phyloP scores from a whole-genome alignment of 2,113 vertebrate species.

The Sorex araneus region DNA sequence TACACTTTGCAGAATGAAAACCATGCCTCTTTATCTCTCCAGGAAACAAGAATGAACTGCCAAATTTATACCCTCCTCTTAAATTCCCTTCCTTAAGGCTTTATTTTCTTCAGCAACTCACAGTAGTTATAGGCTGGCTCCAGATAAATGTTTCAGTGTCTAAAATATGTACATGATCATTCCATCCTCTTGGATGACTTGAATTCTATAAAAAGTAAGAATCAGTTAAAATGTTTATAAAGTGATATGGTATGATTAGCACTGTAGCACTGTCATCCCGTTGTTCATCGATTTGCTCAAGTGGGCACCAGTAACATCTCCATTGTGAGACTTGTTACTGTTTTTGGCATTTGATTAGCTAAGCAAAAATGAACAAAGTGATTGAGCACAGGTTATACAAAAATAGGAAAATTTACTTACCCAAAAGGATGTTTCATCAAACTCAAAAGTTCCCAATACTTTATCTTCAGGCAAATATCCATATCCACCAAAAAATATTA shows the following conservation, averaged over 20 bases:
- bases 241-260: constrained; percentile 16
- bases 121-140: constrained; percentile 96
- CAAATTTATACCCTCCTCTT: background rate
- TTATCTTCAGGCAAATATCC: constrained; percentile 94
- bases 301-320: no score
- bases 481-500: constrained; percentile 98
- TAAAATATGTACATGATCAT: constrained; percentile 96
- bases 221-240: constrained; percentile 52
- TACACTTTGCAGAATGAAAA: background rate
- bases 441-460: constrained; percentile 95
- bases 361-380: constrained; percentile 30
- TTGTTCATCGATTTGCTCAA: no score
- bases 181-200: constrained; percentile 96
- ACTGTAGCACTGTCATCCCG: no score
- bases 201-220: constrained; percentile 87
- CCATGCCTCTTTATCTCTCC: background rate
- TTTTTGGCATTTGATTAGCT: no score
- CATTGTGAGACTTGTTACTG: no score
- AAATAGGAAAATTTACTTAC: constrained; percentile 86
- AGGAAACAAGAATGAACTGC: constrained; percentile 40
- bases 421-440: constrained; percentile 95
- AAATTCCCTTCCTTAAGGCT: background rate
- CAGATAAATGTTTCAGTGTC: constrained; percentile 95
- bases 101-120: constrained; percentile 82
- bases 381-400: background rate